Conservation (phyloP, 2,888 invertebrate species). For the Antheraea yamamai region DNA sequence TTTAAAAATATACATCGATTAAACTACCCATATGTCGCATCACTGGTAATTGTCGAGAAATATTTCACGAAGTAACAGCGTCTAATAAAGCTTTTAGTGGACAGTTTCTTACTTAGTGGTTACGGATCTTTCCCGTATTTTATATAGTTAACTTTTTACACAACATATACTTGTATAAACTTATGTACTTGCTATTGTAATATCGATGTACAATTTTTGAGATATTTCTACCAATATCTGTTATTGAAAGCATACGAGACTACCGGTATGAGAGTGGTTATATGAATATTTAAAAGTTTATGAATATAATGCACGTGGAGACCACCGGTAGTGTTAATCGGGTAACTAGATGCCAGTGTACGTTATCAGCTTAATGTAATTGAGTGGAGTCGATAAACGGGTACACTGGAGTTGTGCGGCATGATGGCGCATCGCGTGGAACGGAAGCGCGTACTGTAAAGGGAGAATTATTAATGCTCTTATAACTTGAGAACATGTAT, state of each 20-base stretch:
- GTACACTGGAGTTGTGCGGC: constrained; percentile 19
- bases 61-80: constrained; percentile 38
- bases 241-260: background rate
- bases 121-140: constrained; percentile 34
- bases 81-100: constrained; percentile 50
- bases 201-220: background rate
- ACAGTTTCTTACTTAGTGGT: constrained; percentile 34
- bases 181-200: background rate
- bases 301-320: background rate
- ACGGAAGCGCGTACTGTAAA: constrained; percentile 39
- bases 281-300: background rate
- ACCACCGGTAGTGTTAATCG: constrained; percentile 17
- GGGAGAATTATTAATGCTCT: constrained; percentile 30
- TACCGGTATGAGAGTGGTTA: background rate
- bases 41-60: constrained; percentile 32
- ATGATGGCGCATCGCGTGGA: constrained; percentile 27
- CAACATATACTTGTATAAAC: background rate
- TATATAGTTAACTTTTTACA: constrained; percentile 25
- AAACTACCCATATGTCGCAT: constrained; percentile 10
- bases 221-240: background rate
- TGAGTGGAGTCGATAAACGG: constrained; percentile 39
- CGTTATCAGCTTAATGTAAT: constrained; percentile 38
- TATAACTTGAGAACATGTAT: constrained; percentile 22
- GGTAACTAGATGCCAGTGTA: constrained; percentile 32
- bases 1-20: constrained; percentile 1